Evolutionary conservation across 1,140 invertebrate species (phyloP), one percentile per base, ranked within the genome.

Genomic region (Atta colombica): DNA sequence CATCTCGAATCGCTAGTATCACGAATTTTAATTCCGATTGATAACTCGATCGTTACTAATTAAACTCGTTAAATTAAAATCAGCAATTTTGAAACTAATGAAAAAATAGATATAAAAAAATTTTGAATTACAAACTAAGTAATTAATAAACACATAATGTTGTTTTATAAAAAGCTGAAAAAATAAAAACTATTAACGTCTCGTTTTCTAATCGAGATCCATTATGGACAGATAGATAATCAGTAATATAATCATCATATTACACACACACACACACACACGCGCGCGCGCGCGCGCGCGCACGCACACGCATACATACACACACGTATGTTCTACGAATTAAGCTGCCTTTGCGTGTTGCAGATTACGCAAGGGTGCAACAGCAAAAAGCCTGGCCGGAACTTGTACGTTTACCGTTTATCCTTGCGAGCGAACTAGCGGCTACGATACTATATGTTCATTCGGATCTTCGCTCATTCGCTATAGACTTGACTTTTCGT

Each of bases 351-450:
- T 84, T 84, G 69, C 80, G 39, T 74, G 80, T 75, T 63, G 80
- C 58, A 61, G 28, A 84, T 84, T 75, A 39, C 80, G 60, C 39
- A 25, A 61, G 80, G n/a, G 25, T 55, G 69, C 69, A 84, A 84
- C 80, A 84, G 80, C 80, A 84, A 84, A 84, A 74, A 84, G 80
- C 80, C 80, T 84, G 80, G 80, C 80, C 80, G 80, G 80, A 84
- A 84, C 55, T 84, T 75, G 80, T 61, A 75, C 39, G 80, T 81
- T 80, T 80, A 68, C 28, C 8, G 45, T 31, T 80, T 77, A n/a
- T 45, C 16, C n/a, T 45, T 77, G 60, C 63, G 49, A 69, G 45
- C 63, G 28, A 80, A 74, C 25, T 60, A 61, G 55, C 55, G 80
- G 68, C 55, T 61, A n/a, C 80, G 69, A 28, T 25, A 25, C 45